Base-by-base conservation (phyloP, 2,797 vertebrate species). In the Chiloscyllium punctatum region DNA sequence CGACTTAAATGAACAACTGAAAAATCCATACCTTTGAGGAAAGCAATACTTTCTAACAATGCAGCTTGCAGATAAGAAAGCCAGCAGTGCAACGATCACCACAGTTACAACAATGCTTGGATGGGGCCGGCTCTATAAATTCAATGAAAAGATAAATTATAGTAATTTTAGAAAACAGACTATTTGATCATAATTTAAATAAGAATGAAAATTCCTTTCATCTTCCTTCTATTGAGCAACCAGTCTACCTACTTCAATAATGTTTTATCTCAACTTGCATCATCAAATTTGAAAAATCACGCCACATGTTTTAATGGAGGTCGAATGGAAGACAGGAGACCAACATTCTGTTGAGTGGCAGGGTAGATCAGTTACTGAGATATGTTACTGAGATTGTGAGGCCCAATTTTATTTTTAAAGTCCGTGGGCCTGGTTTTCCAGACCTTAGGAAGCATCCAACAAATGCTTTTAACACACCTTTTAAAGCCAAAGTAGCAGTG, bases 31-130 rank as follows among this genome's bases (percentile, higher is more conserved):
- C 96, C 96, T 94, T 95, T 96, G 92, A 48, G 87, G 42, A 94
- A 95, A 96, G n/a, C 96, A 96, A 84, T 96, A 96, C 69, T 27
- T 74, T 74, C 48, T 77, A 71, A 72, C 94, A 95, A 95, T 77
- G 11, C 27, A 95, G 94, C 91, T 42, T 0, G 96, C 96, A 5
- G 96, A 95, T 95, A 96, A 68, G 18, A 96, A 77, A 21, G 95
- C 96, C 77, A 96, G 66, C 27, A 96, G 62, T 1, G 95, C 77
- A 42, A 96, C 94, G 21, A 96, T 88, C 8, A 96, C 96, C 0
- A 94, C 95, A 15, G 96, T 84, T 8, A 94, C 87, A 66, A 96
- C 92, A 48, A 96, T 88, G 37, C 96, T 96, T 37, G 96, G 94
- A 68, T 96, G 96, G 21, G 95, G 11, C 37, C 2, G 69, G 68